Percentiles rank a stretch among this genome's conserved stretches.
Conservation (phyloP, 1,140 invertebrate species). For the Leptopilina boulardi region DNA sequence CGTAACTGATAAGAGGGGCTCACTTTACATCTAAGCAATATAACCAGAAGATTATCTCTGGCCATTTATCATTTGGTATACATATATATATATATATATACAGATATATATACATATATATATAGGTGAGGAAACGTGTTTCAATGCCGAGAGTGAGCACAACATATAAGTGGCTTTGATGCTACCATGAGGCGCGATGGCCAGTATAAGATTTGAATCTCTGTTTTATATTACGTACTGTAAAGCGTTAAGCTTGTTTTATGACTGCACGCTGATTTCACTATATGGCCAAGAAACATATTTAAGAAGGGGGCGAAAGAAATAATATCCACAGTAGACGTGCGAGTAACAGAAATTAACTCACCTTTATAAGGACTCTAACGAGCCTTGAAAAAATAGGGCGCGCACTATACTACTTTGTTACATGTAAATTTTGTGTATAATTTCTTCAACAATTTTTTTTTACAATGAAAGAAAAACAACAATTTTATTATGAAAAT, state of each 20-base stretch:
- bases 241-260: conserved; percentile 3
- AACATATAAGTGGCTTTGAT: conserved; percentile 4
- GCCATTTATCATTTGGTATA: conserved; percentile 28
- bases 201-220: conserved; percentile 5
- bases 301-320: neutral
- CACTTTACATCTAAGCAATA: conserved; percentile 22
- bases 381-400: neutral
- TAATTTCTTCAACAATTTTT: too few species aligned
- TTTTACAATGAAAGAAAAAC: too few species aligned
- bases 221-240: neutral
- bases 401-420: neutral
- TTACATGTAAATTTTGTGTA: neutral
- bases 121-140: conserved; percentile 23
- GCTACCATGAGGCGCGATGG: conserved; percentile 15
- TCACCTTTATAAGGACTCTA: neutral
- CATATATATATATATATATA: too few species aligned
- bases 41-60: neutral
- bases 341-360: neutral
- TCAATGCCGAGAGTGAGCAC: neutral
- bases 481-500: too few species aligned
- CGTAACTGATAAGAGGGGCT: conserved; percentile 11
- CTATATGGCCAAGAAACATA: neutral
- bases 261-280: neutral
- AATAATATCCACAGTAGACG: neutral
- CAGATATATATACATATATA: too few species aligned